Evolutionary conservation across 2,888 invertebrate genomes (phyloP), one percentile per base, ranked within the genome.

Genomic region (Oscheius onirici): DNA sequence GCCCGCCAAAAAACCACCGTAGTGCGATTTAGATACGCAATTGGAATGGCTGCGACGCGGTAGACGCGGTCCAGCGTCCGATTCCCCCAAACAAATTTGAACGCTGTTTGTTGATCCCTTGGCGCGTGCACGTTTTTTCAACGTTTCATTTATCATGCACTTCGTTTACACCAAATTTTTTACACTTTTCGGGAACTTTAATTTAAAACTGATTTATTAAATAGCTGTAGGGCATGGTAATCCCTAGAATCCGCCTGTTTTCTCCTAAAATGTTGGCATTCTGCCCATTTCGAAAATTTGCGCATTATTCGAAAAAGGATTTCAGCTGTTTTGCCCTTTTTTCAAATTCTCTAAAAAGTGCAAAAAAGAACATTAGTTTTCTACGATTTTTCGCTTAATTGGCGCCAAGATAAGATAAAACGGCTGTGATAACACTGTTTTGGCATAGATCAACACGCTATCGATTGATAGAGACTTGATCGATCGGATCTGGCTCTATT

Each of bases 61-160:
- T 22, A 22, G 22, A 15, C 24, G 43, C 49, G 24, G 46, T 24
- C 13, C 17, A 17, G 63, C 63, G 63, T 63, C 63, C 17, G 17
- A 34, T 28, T 49, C 15, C 17, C 34, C 28, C 63, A 63, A 63
- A 63, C 63, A 63, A 46, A 63, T 63, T 63, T 49, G 63, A 63
- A 63, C 49, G 63, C 46, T 63, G 63, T 63, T 63, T 63, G 49
- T 63, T 63, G 63, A 58, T 58, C 40, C 13, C 8, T n/a, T 8
- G 17, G 41, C 20, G 41, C 58, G 41, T 41, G 58, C 41, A n/a
- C 6, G 15, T 20, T 58, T 58, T 58, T 58, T 57, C 24, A 11
- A 34, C 34, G 34, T 34, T 34, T 34, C 34, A 34, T 34, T 34
- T 8, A 34, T 34, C 34, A 34, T 34, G 34, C 34, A 34, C 34